Evolutionary conservation across 2,888 invertebrate genomes (phyloP).

Genomic region (Ennomos erosarius): DNA sequence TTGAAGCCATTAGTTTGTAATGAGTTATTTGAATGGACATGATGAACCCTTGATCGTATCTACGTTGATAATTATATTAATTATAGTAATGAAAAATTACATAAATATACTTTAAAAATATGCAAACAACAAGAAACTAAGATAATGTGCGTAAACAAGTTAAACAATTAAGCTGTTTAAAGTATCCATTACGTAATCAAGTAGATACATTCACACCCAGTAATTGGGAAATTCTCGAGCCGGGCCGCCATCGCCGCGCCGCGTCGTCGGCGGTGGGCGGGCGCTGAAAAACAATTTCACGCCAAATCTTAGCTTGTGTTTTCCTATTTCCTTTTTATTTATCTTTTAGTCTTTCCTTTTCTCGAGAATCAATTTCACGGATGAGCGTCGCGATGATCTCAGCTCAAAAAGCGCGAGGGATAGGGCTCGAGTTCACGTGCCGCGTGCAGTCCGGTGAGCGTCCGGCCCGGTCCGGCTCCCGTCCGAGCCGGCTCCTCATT

Average conservation of each 20-base stretch:
- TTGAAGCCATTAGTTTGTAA: conserved; percentile 16
- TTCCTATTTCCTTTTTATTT: conserved; percentile 86
- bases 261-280: conserved; percentile 68
- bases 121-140: conserved; percentile 5
- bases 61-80: too few species aligned
- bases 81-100: too few species aligned
- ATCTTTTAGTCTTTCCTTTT: conserved; percentile 84
- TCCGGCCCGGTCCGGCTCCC: conserved; percentile 41
- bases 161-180: conserved; percentile 43
- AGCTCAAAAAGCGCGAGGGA: conserved; percentile 79
- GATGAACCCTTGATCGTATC: too few species aligned
- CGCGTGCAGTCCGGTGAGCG: conserved; percentile 37
- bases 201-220: conserved; percentile 79
- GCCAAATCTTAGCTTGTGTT: conserved; percentile 86
- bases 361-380: conserved; percentile 85
- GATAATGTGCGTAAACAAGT: conserved; percentile 23
- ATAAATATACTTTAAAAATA: neutral
- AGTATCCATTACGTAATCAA: conserved; percentile 73
- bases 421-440: conserved; percentile 38
- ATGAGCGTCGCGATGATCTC: conserved; percentile 84
- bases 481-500: conserved; percentile 62
- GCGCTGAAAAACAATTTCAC: conserved; percentile 85
- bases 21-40: too few species aligned
- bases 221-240: conserved; percentile 83
- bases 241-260: conserved; percentile 63